Conservation (phyloP, 2,797 vertebrate genomes). For the Anguilla obscura region DNA sequence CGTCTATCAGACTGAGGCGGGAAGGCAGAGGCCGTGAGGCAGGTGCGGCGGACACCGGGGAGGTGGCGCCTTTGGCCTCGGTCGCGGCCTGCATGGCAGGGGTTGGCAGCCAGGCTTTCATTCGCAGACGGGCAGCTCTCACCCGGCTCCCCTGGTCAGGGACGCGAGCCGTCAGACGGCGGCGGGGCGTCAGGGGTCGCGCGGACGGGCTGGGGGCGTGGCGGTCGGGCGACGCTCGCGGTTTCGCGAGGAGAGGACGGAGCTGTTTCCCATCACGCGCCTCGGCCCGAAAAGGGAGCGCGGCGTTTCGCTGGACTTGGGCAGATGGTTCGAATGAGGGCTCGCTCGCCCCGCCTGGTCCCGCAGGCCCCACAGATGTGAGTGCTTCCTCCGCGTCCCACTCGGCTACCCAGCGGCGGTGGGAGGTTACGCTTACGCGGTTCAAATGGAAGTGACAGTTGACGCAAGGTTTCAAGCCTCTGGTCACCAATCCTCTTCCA, state of each 20-base stretch:
- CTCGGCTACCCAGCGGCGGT: neutral
- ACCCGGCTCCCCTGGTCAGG: neutral
- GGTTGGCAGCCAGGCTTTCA: neutral
- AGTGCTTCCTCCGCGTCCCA: neutral
- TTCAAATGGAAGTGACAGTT: conserved; percentile 15
- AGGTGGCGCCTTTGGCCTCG: neutral
- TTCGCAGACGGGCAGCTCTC: neutral
- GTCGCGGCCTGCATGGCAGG: neutral
- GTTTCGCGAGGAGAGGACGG: neutral
- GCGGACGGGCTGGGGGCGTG: neutral
- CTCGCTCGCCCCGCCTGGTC: neutral
- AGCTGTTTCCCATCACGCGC: neutral
- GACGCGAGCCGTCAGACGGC: neutral
- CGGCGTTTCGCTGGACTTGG: neutral
- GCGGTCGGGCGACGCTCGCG: neutral
- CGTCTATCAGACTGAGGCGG: neutral
- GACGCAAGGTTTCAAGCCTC: neutral
- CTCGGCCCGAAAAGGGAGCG: neutral
- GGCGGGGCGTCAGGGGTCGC: neutral
- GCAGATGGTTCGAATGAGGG: conserved; percentile 9
- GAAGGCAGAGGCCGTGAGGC: neutral
- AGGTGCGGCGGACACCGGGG: neutral
- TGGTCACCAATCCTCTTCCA: neutral
- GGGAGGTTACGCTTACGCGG: neutral
- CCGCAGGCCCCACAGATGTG: neutral